Evolutionary conservation across 2,888 invertebrate genomes (phyloP).

Genomic region (Ferdinandea cuprea): DNA sequence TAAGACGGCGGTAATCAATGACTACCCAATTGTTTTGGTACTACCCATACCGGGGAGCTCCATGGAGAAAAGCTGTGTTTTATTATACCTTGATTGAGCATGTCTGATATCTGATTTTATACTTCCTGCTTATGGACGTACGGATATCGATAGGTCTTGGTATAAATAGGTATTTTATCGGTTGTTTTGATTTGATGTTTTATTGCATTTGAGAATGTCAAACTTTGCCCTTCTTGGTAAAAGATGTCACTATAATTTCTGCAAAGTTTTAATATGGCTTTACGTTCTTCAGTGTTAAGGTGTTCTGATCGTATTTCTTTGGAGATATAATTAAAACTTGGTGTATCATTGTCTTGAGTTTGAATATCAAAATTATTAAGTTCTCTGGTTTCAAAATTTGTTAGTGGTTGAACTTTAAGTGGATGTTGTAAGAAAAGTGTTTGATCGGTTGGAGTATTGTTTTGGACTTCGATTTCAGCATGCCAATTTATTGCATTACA

Average conservation of each 20-base stretch:
- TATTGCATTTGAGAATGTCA: slow-evolving; percentile 26
- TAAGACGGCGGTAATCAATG: too few relatives aligned
- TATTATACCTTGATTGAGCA: too few relatives aligned
- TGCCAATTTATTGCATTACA: slow-evolving; percentile 1
- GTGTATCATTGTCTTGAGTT: neutral
- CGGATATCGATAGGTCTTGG: too few relatives aligned
- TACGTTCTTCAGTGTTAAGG: slow-evolving; percentile 6
- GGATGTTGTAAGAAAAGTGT: slow-evolving; percentile 22
- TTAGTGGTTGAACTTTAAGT: slow-evolving; percentile 9
- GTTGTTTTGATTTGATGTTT: too few relatives aligned
- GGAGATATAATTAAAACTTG: slow-evolving; percentile 3
- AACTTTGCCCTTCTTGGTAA: slow-evolving; percentile 17
- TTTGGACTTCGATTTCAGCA: slow-evolving; percentile 11
- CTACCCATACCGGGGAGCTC: too few relatives aligned
- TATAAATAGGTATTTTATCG: too few relatives aligned
- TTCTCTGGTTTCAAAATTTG: slow-evolving; percentile 20
- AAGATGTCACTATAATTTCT: slow-evolving; percentile 20
- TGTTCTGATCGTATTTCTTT: too few relatives aligned
- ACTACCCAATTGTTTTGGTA: slow-evolving; percentile 9
- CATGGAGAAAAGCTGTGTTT: too few relatives aligned
- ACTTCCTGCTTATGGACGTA: too few relatives aligned
- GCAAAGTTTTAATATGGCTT: slow-evolving; percentile 11
- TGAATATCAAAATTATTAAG: slow-evolving; percentile 8
- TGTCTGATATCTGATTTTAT: too few relatives aligned
- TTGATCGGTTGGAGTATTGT: too few relatives aligned